A percentile compares a stretch with the other conserved stretches of the same genome.
Evolutionary conservation across 1,140 invertebrate genomes (phyloP).

Genomic region (Potamilus streckersoni): DNA sequence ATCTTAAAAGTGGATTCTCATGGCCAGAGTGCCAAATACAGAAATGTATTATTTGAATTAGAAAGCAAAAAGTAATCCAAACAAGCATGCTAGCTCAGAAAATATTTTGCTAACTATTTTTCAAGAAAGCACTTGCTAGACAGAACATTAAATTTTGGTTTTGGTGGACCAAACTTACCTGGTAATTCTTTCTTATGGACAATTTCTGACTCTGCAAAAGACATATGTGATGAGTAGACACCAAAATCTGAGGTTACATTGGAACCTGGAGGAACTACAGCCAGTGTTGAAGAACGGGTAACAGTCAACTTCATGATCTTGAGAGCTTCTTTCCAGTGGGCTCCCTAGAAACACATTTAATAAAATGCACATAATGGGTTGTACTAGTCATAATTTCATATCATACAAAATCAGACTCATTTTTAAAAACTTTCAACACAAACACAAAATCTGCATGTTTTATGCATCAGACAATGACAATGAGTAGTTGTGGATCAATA

Average conservation of each 20-base stretch:
- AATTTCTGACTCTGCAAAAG: constrained; percentile 81
- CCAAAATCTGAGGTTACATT: constrained; percentile 37
- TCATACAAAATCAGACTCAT: too few relatives aligned
- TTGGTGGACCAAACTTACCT: constrained; percentile 62
- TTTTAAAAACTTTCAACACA: constrained; percentile 6
- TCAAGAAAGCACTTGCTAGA: too few relatives aligned
- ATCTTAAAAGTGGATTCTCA: too few relatives aligned
- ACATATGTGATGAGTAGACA: constrained; percentile 68
- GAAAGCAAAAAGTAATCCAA: too few relatives aligned
- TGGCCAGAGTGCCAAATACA: too few relatives aligned
- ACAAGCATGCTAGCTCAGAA: too few relatives aligned
- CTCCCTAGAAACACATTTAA: constrained; percentile 72
- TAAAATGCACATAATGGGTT: constrained; percentile 2
- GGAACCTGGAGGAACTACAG: constrained; percentile 68
- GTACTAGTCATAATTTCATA: neutral
- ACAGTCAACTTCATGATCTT: constrained; percentile 97
- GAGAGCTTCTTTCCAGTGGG: constrained; percentile 95
- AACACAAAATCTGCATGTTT: neutral
- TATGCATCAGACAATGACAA: too few relatives aligned
- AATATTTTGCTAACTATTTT: too few relatives aligned
- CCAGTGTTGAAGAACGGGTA: constrained; percentile 85
- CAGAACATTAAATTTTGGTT: too few relatives aligned
- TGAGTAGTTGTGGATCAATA: too few relatives aligned
- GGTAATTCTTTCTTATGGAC: constrained; percentile 83
- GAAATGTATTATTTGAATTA: too few relatives aligned